Conservation (phyloP, 1,140 invertebrate genomes). For the Magallana gigas region DNA sequence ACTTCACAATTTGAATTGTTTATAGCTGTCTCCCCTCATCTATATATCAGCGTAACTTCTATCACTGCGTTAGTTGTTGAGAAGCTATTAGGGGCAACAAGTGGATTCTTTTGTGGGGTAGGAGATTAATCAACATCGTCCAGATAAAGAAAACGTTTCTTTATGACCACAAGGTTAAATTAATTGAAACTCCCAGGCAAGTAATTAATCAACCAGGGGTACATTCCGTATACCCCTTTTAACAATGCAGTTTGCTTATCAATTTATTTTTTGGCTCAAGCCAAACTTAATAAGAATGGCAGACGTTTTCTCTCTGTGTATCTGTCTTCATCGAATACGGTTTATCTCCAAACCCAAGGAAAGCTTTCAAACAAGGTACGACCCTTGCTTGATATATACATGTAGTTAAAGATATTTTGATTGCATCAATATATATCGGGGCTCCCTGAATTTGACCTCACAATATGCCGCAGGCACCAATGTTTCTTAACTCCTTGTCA, state of each 20-base stretch:
- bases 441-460: too few relatives aligned
- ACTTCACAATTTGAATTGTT: constrained; percentile 12
- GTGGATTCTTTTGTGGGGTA: constrained; percentile 15
- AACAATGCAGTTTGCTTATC: neutral
- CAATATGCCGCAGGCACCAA: too few relatives aligned
- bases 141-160: neutral
- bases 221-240: neutral
- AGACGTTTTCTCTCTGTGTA: neutral
- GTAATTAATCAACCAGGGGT: neutral
- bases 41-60: neutral
- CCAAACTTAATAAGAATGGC: neutral
- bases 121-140: neutral
- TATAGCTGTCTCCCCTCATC: constrained; percentile 11
- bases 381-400: too few relatives aligned
- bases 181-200: neutral
- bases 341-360: too few relatives aligned
- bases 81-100: neutral
- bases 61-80: neutral
- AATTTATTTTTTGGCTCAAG: neutral
- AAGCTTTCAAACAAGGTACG: too few relatives aligned
- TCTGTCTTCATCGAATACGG: neutral
- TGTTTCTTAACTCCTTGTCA: too few relatives aligned
- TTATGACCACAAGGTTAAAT: constrained; percentile 4
- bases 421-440: too few relatives aligned
- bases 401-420: too few relatives aligned